phyloP scores from a whole-genome alignment of 2,113 vertebrate genomes.

The Turnix velox region DNA sequence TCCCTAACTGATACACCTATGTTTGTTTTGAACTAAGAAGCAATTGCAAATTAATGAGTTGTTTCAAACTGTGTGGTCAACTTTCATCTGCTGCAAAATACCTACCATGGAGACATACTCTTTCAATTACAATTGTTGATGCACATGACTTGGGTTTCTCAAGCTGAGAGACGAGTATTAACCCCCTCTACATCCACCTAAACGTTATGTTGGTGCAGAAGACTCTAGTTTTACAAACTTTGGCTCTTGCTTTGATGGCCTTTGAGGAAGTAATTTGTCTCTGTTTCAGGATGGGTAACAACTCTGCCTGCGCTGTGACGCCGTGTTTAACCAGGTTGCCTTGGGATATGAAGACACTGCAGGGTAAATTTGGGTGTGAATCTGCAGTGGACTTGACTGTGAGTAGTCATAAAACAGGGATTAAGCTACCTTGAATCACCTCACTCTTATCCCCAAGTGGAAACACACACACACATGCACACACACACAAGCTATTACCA shows the following conservation, averaged over 20 bases:
- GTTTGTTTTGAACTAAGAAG: conserved; percentile 22
- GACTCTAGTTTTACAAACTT: neutral
- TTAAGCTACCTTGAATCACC: neutral
- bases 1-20: neutral
- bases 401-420: neutral
- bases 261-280: neutral
- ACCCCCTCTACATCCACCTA: neutral
- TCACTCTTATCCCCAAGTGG: neutral
- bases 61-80: conserved; percentile 16
- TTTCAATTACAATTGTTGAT: conserved; percentile 23
- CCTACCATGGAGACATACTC: neutral
- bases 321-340: neutral
- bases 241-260: neutral
- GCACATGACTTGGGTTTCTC: neutral
- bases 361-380: neutral
- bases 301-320: neutral
- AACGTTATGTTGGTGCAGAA: neutral
- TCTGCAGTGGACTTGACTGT: neutral
- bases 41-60: conserved; percentile 33
- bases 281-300: neutral
- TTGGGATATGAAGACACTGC: neutral
- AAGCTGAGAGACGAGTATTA: neutral
- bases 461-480: too few species aligned
- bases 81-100: conserved; percentile 49
- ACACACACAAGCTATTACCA: neutral